Evolutionary conservation across 2,797 vertebrate species (phyloP).

Genomic region (Eulemur coronatus): DNA sequence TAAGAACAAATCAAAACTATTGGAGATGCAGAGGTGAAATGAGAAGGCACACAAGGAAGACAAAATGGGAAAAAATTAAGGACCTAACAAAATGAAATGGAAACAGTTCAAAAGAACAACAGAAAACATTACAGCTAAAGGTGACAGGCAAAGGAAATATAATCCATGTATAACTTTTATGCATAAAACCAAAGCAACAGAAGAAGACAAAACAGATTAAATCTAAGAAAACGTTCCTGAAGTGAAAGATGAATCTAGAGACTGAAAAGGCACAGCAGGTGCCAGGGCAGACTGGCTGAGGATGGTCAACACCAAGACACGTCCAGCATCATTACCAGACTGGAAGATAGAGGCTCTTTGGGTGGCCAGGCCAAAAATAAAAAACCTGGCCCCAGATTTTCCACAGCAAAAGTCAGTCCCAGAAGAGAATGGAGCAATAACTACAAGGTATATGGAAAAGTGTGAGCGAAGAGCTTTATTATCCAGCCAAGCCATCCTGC

Average conservation of each 20-base stretch:
- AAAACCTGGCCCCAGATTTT: neutral
- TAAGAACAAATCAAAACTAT: neutral
- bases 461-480: neutral
- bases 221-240: neutral
- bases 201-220: neutral
- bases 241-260: neutral
- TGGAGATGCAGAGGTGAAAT: neutral
- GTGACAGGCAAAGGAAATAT: neutral
- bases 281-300: neutral
- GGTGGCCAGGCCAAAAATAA: neutral
- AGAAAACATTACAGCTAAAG: neutral
- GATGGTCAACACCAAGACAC: neutral
- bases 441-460: neutral
- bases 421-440: neutral
- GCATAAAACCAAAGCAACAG: neutral
- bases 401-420: neutral
- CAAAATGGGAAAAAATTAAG: neutral
- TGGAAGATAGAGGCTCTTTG: neutral
- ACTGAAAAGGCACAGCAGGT: neutral
- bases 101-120: neutral
- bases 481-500: neutral
- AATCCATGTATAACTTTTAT: neutral
- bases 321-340: neutral
- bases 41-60: neutral
- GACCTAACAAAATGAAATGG: neutral